Evolutionary conservation across 2,113 vertebrate species (phyloP), one percentile per base, ranked within the genome.

Genomic region (Emydura subglobosa): DNA sequence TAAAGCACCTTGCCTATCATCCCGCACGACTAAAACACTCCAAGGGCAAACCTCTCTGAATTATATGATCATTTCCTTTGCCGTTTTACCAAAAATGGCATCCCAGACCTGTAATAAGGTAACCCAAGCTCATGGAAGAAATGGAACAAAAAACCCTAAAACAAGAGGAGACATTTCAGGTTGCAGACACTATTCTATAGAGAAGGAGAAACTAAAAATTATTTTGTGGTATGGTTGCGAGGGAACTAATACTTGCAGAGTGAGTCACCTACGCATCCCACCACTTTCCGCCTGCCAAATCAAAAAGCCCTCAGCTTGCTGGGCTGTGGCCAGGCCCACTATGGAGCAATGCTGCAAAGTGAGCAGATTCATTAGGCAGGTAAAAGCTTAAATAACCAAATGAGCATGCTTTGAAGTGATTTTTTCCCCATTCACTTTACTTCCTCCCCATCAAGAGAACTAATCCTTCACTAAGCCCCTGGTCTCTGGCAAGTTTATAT

Each of bases 11-110:
- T 93, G 47, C 98, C 96, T 96, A 55, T 55, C 97, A 86, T 85
- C 96, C 97, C 85, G 93, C 94, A 95, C 39, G 50, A 74, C 96
- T 95, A 85, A 96, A 97, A 94, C 97, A 95, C 94, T 88, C 91
- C 98, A 97, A 97, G 97, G 97, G 96, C 97, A 94, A 96, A 79
- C 89, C 84, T 93, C 9, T 93, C 79, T 57, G 95, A 97, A 97
- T 86, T 94, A 90, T n/a, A 95, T 5, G 24, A 84, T 79, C 92
- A 12, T 22, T 89, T 11, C 97, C 92, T 42, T 92, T 44, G 91
- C 96, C 2, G 22, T 96, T 96, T 96, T 85, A 12, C 90, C 29
- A 31, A 83, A 85, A 92, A 91, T 22, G 8, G 95, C 93, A 9
- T 1, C 8, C 74, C 96, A 85, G 90, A 90, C 87, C 97, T 2